Evolutionary conservation across 1,140 invertebrate species (phyloP).

Genomic region (Acromyrmex heyeri): DNA sequence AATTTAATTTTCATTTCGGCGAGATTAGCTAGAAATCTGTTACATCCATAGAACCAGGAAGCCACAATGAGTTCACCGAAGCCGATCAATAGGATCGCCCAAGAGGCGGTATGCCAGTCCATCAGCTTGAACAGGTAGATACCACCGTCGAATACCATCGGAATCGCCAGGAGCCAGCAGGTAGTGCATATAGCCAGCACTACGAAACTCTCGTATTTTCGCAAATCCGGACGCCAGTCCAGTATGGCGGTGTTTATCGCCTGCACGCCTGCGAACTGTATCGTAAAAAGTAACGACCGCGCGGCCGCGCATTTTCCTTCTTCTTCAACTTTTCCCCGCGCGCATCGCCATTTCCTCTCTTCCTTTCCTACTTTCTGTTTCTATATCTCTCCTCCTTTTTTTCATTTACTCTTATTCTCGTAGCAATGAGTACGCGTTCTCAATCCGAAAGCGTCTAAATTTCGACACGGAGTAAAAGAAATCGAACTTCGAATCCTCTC

Average conservation of each 20-base stretch:
- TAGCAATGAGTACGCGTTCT: slow-evolving; percentile 8
- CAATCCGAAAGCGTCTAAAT: background rate
- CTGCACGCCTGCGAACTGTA: slow-evolving; percentile 92
- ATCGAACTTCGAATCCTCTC: background rate
- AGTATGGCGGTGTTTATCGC: slow-evolving; percentile 92
- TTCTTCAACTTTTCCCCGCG: slow-evolving; percentile 31
- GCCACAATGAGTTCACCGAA: slow-evolving; percentile 90
- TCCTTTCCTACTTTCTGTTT: background rate
- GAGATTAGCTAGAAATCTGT: slow-evolving; percentile 87
- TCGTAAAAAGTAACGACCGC: slow-evolving; percentile 72
- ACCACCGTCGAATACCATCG: slow-evolving; percentile 91
- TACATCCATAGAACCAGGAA: slow-evolving; percentile 91
- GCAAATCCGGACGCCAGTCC: slow-evolving; percentile 90
- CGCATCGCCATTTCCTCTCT: slow-evolving; percentile 19
- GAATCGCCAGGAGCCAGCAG: slow-evolving; percentile 90
- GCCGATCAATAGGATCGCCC: slow-evolving; percentile 93
- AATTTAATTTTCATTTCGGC: slow-evolving; percentile 88
- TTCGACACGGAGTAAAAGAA: background rate
- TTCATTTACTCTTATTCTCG: background rate
- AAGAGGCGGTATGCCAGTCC: slow-evolving; percentile 94
- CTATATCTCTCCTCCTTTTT: background rate
- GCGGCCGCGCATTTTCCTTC: slow-evolving; percentile 50
- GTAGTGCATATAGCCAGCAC: slow-evolving; percentile 88
- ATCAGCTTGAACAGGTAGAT: slow-evolving; percentile 92
- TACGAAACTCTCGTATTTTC: slow-evolving; percentile 88